phyloP scores from a whole-genome alignment of 2,888 invertebrate genomes.

The Mylabris sibirica region DNA sequence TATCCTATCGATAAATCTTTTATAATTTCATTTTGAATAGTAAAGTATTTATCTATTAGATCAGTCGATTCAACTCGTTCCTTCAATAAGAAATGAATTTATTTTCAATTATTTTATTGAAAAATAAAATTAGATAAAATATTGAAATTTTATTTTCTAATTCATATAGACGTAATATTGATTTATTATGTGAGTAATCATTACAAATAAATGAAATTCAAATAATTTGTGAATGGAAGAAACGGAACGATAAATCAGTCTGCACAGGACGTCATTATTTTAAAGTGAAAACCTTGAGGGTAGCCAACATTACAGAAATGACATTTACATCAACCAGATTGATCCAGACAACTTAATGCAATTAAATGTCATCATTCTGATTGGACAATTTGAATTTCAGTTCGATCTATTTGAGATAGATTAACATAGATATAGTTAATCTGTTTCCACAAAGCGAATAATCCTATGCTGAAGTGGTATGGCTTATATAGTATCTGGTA shows the following conservation, averaged over 20 bases:
- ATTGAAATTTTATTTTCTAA: neutral
- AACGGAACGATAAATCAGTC: conserved; percentile 32
- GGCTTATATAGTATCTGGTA: conserved; percentile 27
- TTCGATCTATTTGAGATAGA: conserved; percentile 38
- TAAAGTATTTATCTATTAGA: neutral
- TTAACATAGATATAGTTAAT: conserved; percentile 41
- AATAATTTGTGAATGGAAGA: conserved; percentile 30
- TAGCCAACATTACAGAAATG: conserved; percentile 33
- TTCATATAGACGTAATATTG: neutral
- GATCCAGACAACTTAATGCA: conserved; percentile 39
- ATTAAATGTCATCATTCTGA: conserved; percentile 42
- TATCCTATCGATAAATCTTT: conserved; percentile 26
- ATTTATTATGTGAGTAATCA: conserved; percentile 27
- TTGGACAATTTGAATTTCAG: conserved; percentile 45
- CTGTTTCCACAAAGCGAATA: conserved; percentile 39
- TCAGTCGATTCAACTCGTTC: neutral
- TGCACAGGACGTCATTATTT: conserved; percentile 32
- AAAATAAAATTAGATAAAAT: neutral
- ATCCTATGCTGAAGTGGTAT: conserved; percentile 35
- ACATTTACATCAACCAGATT: conserved; percentile 42
- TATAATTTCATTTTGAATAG: conserved; percentile 22
- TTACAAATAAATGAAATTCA: conserved; percentile 29
- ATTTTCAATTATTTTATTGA: neutral
- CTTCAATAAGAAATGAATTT: neutral
- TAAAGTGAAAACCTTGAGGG: conserved; percentile 20